A percentile compares a stretch with the other conserved stretches of the same genome.
phyloP scores from a whole-genome alignment of 2,113 vertebrate genomes.

The Plecturocebus donacophilus region DNA sequence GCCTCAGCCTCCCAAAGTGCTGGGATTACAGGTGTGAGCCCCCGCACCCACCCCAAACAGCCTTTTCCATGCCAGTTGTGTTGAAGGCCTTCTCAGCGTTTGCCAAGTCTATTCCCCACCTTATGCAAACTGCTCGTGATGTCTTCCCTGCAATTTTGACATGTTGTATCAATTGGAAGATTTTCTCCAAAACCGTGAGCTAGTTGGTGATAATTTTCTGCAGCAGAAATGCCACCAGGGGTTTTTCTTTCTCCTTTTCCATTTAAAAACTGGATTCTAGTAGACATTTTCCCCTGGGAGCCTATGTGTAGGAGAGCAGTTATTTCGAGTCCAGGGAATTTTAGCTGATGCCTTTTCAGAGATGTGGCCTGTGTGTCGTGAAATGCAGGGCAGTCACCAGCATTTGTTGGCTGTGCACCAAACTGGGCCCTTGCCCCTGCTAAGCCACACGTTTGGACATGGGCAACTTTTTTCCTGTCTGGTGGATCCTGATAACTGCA shows the following conservation, averaged over 20 bases:
- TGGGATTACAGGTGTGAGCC: no score
- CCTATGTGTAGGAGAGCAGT: neutral
- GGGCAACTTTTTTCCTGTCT: neutral
- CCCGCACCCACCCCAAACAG: neutral
- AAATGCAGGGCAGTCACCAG: accelerated
- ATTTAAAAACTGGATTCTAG: neutral
- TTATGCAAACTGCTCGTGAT: neutral
- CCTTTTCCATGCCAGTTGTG: neutral
- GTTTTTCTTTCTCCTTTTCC: neutral
- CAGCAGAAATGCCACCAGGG: neutral
- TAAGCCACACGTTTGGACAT: neutral
- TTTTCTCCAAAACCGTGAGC: neutral
- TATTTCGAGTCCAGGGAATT: neutral
- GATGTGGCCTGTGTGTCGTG: accelerated
- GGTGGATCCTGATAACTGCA: neutral
- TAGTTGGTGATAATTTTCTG: neutral
- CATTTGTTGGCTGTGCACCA: neutral
- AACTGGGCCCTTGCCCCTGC: neutral
- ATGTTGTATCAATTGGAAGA: neutral
- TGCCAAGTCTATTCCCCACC: neutral
- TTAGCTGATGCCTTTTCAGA: neutral
- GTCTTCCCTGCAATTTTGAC: neutral
- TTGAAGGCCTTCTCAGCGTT: no score
- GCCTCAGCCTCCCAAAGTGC: no score
- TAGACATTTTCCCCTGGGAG: neutral